These are phyloP conservation scores for Oscheius sp. DNA, from an alignment of 2,888 invertebrate species.

Conservation along the genomic window DNA sequence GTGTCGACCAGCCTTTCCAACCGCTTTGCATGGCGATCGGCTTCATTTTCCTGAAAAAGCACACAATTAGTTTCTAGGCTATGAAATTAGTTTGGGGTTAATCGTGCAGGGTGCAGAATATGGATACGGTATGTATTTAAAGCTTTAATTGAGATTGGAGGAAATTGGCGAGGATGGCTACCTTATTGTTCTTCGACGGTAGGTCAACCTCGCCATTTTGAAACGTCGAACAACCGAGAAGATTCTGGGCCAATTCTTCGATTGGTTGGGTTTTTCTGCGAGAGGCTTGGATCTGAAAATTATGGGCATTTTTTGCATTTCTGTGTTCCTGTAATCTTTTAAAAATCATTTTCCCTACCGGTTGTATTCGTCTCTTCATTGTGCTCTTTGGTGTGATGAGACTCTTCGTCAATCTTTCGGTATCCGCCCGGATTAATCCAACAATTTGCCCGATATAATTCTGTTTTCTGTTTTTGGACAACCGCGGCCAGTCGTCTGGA, in stretches of 20 bases:
- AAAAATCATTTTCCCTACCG: no score
- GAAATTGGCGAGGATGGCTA: no score
- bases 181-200: not conserved
- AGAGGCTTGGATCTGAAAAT: conserved; percentile 20
- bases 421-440: conserved; percentile 9
- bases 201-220: not conserved
- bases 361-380: conserved; percentile 9
- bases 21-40: conserved; percentile 12
- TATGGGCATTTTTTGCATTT: no score
- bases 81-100: no score
- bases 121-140: no score
- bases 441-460: conserved; percentile 24
- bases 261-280: conserved; percentile 32
- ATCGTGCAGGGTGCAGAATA: not conserved
- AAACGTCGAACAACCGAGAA: conserved; percentile 32
- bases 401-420: not conserved
- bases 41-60: not conserved
- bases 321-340: no score
- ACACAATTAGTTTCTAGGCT: no score
- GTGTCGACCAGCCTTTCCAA: conserved; percentile 12
- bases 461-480: conserved; percentile 35
- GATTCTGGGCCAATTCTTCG: conserved; percentile 30
- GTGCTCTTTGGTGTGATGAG: conserved; percentile 34
- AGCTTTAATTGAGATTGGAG: no score
- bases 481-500: conserved; percentile 40